Conservation (phyloP, 2,888 invertebrate genomes). For the Deroplatys truncata region DNA sequence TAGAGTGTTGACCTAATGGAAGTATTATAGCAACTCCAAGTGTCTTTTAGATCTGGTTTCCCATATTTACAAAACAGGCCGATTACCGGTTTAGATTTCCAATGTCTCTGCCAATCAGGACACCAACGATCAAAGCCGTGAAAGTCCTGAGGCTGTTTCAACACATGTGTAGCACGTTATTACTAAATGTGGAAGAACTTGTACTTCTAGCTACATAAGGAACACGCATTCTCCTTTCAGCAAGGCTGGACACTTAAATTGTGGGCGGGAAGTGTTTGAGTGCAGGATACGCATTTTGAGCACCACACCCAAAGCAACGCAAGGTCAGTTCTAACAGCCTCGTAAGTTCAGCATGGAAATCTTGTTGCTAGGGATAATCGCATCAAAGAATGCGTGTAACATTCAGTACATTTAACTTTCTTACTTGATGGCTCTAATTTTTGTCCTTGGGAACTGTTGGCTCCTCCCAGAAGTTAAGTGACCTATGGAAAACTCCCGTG, state of each 20-base stretch:
- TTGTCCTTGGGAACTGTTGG: neutral
- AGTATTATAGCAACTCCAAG: neutral
- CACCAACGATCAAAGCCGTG: neutral
- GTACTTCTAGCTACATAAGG: neutral
- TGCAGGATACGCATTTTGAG: neutral
- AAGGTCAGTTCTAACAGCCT: neutral
- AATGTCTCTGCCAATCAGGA: neutral
- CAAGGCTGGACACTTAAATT: neutral
- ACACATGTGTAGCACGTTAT: neutral
- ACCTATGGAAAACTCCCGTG: too few relatives aligned
- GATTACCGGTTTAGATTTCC: neutral
- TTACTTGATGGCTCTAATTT: neutral
- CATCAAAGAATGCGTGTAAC: neutral
- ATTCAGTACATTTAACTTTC: neutral
- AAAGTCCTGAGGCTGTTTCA: neutral
- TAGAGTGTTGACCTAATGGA: neutral
- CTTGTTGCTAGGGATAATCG: neutral
- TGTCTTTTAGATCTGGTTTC: neutral
- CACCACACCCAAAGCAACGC: neutral
- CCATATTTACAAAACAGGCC: neutral
- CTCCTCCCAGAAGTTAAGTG: too few relatives aligned
- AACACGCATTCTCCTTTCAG: too few relatives aligned
- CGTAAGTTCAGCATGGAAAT: neutral
- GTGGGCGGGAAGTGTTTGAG: neutral
- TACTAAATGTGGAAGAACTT: neutral